These are phyloP conservation scores for Pangasius krempfi DNA, from an alignment of 2,797 vertebrate species.

Conservation along the genomic window DNA sequence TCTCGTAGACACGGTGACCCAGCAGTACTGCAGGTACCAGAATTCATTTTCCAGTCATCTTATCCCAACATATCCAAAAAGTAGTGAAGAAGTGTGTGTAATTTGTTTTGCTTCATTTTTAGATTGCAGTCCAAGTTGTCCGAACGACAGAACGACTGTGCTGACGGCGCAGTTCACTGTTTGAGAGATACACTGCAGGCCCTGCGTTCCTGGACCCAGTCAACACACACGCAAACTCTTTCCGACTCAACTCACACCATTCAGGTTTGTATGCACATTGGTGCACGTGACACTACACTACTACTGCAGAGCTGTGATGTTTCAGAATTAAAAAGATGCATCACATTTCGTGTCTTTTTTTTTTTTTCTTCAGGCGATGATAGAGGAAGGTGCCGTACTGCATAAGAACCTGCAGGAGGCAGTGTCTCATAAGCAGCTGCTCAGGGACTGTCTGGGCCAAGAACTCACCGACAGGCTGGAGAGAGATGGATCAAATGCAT, in stretches of 20 bases:
- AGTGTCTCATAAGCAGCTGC: constrained; percentile 69
- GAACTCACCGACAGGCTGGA: constrained; percentile 67
- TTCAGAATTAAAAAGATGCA: too few species aligned
- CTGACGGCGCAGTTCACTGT: constrained; percentile 59
- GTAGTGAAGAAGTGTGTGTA: not conserved
- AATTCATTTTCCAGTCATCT: not conserved
- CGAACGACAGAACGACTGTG: constrained; percentile 67
- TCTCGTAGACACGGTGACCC: constrained; percentile 63
- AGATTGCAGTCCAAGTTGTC: constrained; percentile 70
- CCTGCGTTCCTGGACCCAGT: constrained; percentile 71
- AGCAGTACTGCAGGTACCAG: constrained; percentile 73
- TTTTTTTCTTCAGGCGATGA: constrained; percentile 58
- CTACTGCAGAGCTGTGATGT: not conserved
- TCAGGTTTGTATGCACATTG: constrained; percentile 64
- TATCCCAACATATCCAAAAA: not conserved
- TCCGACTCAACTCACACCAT: constrained; percentile 58
- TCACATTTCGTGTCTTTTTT: not conserved
- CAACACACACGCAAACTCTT: constrained; percentile 30
- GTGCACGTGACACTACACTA: not conserved
- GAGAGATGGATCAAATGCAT: constrained; percentile 59
- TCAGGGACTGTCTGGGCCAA: constrained; percentile 67
- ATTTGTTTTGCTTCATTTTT: not conserved
- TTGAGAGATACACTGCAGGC: constrained; percentile 64
- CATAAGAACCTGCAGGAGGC: constrained; percentile 65
- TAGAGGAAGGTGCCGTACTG: constrained; percentile 68